Conservation (phyloP, 1,140 invertebrate genomes). For the Nebria ingens region DNA sequence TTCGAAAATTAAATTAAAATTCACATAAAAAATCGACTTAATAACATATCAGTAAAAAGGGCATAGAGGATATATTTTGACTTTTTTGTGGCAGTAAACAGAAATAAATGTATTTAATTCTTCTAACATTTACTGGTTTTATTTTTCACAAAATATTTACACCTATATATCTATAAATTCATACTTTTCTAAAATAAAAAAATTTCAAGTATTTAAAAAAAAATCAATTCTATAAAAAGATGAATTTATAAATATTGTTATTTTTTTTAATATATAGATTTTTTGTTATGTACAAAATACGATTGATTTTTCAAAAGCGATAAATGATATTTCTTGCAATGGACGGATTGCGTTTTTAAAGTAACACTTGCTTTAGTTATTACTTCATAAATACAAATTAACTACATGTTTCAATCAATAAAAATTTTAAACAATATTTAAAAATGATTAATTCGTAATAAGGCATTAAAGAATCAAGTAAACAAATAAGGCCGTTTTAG, state of each 20-base stretch:
- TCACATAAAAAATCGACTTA: not conserved
- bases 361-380: not conserved
- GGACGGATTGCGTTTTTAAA: slow-evolving; percentile 3
- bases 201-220: not conserved
- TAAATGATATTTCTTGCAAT: not conserved
- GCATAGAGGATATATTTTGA: not conserved
- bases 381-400: too few species aligned
- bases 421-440: too few species aligned
- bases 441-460: too few species aligned
- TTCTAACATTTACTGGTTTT: slow-evolving; percentile 1
- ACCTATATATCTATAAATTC: too few species aligned
- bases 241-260: too few species aligned
- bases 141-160: not conserved
- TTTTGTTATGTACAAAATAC: not conserved
- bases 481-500: too few species aligned
- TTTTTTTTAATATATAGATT: too few species aligned
- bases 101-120: slow-evolving; percentile 6
- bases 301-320: not conserved
- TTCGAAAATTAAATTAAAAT: too few species aligned
- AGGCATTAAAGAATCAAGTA: too few species aligned
- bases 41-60: slow-evolving; percentile 5
- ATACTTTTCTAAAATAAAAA: not conserved
- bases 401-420: too few species aligned
- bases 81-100: not conserved
- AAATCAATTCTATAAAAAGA: not conserved